Conservation (phyloP, 64 coral and sea anemone genomes). For the Astreopora myriophthalma region DNA sequence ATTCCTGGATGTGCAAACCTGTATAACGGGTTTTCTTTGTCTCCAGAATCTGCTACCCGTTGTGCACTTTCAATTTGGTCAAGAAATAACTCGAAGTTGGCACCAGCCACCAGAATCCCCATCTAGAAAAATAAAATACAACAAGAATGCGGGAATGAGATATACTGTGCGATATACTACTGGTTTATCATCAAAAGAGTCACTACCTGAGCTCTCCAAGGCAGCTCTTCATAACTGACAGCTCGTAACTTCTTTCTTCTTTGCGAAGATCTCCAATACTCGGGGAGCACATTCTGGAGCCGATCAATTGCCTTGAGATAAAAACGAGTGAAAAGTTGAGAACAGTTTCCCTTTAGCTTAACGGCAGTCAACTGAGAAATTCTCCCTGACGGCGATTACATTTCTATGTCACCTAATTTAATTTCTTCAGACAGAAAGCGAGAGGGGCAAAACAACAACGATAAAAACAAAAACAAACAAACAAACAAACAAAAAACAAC, state of each 20-base stretch:
- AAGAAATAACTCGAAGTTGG: constrained; percentile 87
- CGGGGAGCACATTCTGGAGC: constrained; percentile 65
- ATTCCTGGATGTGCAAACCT: constrained; percentile 3
- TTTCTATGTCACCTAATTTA: too few relatives aligned
- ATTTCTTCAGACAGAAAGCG: too few relatives aligned
- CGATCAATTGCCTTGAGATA: constrained; percentile 59
- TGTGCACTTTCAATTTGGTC: constrained; percentile 53
- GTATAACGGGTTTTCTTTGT: constrained; percentile 55
- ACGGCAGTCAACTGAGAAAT: too few relatives aligned
- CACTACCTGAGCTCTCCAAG: constrained; percentile 87
- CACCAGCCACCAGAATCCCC: constrained; percentile 71
- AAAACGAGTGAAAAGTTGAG: neutral
- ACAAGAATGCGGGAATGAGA: too few relatives aligned
- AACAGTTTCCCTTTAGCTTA: neutral
- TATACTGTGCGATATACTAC: too few relatives aligned
- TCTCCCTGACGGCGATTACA: too few relatives aligned
- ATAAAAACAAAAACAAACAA: too few relatives aligned
- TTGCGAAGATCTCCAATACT: constrained; percentile 69
- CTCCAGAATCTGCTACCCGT: constrained; percentile 19
- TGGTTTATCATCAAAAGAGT: neutral
- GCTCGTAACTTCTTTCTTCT: constrained; percentile 76
- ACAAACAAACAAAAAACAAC: too few relatives aligned
- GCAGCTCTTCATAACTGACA: constrained; percentile 81
- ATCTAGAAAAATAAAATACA: constrained; percentile 53
- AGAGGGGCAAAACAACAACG: too few relatives aligned